phyloP scores from a whole-genome alignment of 2,113 vertebrate genomes.

The Uria aalge region DNA sequence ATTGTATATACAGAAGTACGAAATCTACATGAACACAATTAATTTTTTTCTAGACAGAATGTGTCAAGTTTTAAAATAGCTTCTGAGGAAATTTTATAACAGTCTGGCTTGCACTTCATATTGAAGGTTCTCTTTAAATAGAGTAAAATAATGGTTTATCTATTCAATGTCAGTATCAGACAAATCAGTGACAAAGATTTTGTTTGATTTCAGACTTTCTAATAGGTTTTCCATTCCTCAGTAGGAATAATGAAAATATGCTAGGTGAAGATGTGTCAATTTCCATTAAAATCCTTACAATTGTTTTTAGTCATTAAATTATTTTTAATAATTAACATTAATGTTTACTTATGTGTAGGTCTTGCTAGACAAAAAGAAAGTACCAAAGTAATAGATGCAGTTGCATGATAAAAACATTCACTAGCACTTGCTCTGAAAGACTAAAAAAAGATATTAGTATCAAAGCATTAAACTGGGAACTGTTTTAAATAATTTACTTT shows the following conservation, averaged over 20 bases:
- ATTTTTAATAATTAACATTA: background rate
- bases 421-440: background rate
- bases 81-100: background rate
- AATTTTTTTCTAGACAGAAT: background rate
- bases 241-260: background rate
- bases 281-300: background rate
- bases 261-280: background rate
- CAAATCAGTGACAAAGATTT: background rate
- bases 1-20: background rate
- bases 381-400: background rate
- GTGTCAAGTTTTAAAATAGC: background rate
- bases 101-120: background rate
- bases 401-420: background rate
- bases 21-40: background rate
- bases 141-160: background rate
- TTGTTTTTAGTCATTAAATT: background rate
- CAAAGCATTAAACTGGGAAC: background rate
- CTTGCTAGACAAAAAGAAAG: background rate
- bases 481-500: background rate
- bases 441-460: background rate
- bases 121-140: background rate
- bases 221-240: background rate
- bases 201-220: background rate
- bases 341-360: background rate
- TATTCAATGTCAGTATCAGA: background rate